Base-by-base conservation (phyloP, 2,113 vertebrate genomes). In the Apodemus speciosus region DNA sequence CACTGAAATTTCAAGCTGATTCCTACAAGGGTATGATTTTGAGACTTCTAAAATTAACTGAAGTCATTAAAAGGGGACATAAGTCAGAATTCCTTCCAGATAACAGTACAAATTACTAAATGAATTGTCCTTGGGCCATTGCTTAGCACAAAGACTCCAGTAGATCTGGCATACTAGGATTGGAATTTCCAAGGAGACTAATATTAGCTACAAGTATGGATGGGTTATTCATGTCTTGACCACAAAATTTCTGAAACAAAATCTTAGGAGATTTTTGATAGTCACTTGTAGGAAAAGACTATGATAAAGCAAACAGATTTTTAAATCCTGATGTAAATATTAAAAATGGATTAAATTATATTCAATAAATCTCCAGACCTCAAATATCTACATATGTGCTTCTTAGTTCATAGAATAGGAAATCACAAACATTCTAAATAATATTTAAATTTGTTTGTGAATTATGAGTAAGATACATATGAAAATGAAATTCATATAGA, bases 281-380 rank as follows among this genome's bases (percentile, higher is more conserved):
- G 40, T 2, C 79, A 71, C 18, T 64, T 90, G 49, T 71, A 60
- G 11, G 2, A 91, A 92, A 89, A 40, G 7, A 83, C 25, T 93
- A 58, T 72, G 20, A 88, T 79, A 90, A 90, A 72, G n/a, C 43
- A 71, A 95, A 27, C 23, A 71, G 81, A 68, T 93, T 83, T 4
- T 38, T 56, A 88, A 32, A 25, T 76, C 38, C 27, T 92, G 11
- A 40, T 89, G 66, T 86, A 49, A 89, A 90, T 38, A 30, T 92
- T 56, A 85, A 16, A 92, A 85, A 92, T 53, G 1, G 1, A 91
- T 68, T 85, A 51, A 75, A 32, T 66, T 18, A 89, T 76, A 88
- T 94, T 72, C 20, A 90, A 9, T 14, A 20, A 91, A 15, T 84
- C 75, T 89, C 38, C 0, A 87, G 20, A 5, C 6, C 13, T 9